These are phyloP conservation scores for Melanchra persicariae DNA, from an alignment of 2,888 invertebrate genomes.

Conservation along the genomic window DNA sequence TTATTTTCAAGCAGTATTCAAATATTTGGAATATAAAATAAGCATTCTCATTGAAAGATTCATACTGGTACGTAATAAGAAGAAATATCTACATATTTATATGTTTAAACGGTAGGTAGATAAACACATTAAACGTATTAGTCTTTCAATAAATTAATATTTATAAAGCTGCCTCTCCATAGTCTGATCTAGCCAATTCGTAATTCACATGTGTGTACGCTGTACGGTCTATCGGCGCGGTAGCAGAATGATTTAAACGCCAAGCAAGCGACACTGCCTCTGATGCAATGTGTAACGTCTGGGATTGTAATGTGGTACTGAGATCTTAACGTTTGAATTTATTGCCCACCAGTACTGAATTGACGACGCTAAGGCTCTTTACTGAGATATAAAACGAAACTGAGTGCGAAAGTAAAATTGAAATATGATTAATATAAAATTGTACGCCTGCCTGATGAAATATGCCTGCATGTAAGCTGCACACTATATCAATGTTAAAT, in stretches of 20 bases:
- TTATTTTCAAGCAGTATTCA: constrained; percentile 62
- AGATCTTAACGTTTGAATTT: constrained; percentile 75
- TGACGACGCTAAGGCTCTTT: constrained; percentile 57
- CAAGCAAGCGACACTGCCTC: constrained; percentile 75
- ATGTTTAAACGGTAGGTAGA: constrained; percentile 52
- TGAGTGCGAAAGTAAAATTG: constrained; percentile 57
- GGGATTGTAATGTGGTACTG: constrained; percentile 75
- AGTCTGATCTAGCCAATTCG: constrained; percentile 56
- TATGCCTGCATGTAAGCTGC: constrained; percentile 46
- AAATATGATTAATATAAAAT: constrained; percentile 57
- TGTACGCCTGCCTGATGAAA: constrained; percentile 35
- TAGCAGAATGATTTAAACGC: constrained; percentile 76
- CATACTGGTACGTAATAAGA: constrained; percentile 40
- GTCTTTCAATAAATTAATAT: constrained; percentile 63
- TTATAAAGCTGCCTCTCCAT: constrained; percentile 59
- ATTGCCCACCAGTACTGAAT: constrained; percentile 62
- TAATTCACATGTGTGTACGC: constrained; percentile 53
- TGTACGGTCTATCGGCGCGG: constrained; percentile 39
- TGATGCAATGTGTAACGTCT: constrained; percentile 75
- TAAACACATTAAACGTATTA: constrained; percentile 65
- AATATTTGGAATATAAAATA: constrained; percentile 61
- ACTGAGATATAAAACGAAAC: constrained; percentile 52
- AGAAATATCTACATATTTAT: constrained; percentile 59
- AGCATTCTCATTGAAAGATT: constrained; percentile 48
- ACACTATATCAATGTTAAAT: constrained; percentile 45